Base-by-base conservation (phyloP, 2,797 vertebrate genomes). In the Erpetoichthys calabaricus region DNA sequence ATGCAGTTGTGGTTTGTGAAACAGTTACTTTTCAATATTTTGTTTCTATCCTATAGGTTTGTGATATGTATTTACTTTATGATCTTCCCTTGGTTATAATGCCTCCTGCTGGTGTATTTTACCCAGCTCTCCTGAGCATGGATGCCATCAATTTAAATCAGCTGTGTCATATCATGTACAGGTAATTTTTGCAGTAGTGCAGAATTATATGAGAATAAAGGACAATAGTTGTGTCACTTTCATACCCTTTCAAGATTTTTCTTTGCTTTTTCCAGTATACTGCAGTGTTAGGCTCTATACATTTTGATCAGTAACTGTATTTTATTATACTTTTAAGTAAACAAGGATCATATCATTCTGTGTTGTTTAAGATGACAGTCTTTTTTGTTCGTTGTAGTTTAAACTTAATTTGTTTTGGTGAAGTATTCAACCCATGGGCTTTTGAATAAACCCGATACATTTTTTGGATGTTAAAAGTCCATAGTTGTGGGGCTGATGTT, bases 141-240 rank as follows among this genome's bases (percentile, higher is more conserved):
- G 87, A 94, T 70, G 70, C 89, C 0, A 72, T 88, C 60, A 87
- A 70, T 46, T 73, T 99, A 62, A 90, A 99, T 75, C 81, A 86
- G 42, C 84, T 96, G 59, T 89, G 92, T 73, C 80, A 86, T 72
- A 86, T 97, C 67, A 94, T 99, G 89, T 74, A 80, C 83, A 93
- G 91, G 96, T 99, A 73, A 58, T 62, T 42, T 45, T 42, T 65
- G 57, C 25, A 25, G 25, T 25, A 25, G 2, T 25, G 25, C 25
- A 25, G 25, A 25, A 25, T 25, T 25, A 63, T 57, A 25, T 2
- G 25, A 25, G 25, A 25, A 25, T 25, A 25, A 61, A 50, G 42
- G 45, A 49, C 57, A 62, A 59, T 63, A 57, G 8, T 60, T 6
- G 57, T 52, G 55, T 58, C 4, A n/a, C 58, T 56, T 60, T 56